Conservation (phyloP, 2,113 vertebrate species). For the Pao palembangensis region DNA sequence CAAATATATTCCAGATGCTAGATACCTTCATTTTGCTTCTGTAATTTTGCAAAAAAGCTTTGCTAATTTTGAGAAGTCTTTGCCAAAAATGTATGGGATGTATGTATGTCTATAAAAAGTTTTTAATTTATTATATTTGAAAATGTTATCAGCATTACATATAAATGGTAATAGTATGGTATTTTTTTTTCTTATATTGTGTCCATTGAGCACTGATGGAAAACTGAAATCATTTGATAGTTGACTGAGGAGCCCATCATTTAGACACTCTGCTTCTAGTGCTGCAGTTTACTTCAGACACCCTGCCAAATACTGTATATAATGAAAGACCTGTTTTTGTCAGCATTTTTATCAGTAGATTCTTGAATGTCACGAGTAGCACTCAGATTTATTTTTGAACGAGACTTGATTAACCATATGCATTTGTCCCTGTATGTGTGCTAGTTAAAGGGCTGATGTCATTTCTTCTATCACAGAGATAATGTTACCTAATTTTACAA, state of each 20-base stretch:
- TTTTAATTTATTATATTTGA: constrained; percentile 57
- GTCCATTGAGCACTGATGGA: constrained; percentile 20
- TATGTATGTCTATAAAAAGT: constrained; percentile 45
- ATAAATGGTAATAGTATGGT: constrained; percentile 19
- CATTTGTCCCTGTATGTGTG: no score
- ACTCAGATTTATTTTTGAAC: not conserved
- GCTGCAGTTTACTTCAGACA: no score
- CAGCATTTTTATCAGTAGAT: no score
- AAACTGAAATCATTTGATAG: no score
- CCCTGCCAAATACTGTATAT: no score
- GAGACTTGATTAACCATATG: no score
- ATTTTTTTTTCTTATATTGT: constrained; percentile 34
- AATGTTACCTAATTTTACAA: not conserved
- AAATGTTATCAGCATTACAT: constrained; percentile 33
- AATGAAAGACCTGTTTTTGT: no score
- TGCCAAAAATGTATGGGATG: constrained; percentile 29
- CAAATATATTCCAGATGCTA: constrained; percentile 62
- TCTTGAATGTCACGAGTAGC: no score
- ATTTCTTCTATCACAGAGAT: not conserved
- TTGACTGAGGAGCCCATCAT: no score
- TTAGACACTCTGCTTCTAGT: no score
- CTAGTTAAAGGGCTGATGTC: not conserved
- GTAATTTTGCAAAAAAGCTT: constrained; percentile 31
- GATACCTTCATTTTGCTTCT: constrained; percentile 41
- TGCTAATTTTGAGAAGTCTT: constrained; percentile 21